A percentile compares a stretch with the other conserved stretches of the same genome.
Evolutionary conservation across 92 coral and sea anemone genomes (phyloP).

Genomic region (Phenganax marumi): DNA sequence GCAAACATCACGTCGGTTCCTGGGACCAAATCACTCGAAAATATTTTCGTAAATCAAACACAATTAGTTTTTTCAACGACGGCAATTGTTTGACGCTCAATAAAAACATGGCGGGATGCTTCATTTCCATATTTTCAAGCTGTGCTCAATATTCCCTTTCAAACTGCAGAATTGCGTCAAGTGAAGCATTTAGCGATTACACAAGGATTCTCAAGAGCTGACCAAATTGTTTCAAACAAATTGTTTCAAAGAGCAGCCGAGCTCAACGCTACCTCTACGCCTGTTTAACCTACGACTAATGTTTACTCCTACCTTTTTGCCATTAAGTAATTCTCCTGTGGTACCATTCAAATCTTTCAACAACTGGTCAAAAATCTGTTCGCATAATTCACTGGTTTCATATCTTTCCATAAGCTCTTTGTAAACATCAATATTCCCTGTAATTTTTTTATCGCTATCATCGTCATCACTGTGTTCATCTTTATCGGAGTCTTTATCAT

Average conservation of each 20-base stretch:
- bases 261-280: background rate
- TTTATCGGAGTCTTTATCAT: background rate
- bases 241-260: background rate
- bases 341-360: slow-evolving; percentile 25
- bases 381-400: slow-evolving; percentile 16
- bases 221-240: background rate
- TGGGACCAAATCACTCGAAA: too few species aligned
- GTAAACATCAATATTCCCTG: slow-evolving; percentile 9
- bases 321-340: slow-evolving; percentile 6
- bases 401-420: slow-evolving; percentile 31
- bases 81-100: too few species aligned
- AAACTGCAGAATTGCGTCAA: too few species aligned
- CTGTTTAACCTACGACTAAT: too few species aligned
- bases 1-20: too few species aligned
- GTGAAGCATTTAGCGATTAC: background rate
- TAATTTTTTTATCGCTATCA: background rate
- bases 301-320: background rate
- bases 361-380: slow-evolving; percentile 24
- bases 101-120: too few species aligned
- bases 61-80: too few species aligned
- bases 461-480: background rate
- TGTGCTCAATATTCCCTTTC: too few species aligned
- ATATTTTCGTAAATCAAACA: too few species aligned
- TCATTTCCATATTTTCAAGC: too few species aligned
- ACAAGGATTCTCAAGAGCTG: background rate